Evolutionary conservation across 2,888 invertebrate genomes (phyloP).

Genomic region (Megalurothrips usitatus): DNA sequence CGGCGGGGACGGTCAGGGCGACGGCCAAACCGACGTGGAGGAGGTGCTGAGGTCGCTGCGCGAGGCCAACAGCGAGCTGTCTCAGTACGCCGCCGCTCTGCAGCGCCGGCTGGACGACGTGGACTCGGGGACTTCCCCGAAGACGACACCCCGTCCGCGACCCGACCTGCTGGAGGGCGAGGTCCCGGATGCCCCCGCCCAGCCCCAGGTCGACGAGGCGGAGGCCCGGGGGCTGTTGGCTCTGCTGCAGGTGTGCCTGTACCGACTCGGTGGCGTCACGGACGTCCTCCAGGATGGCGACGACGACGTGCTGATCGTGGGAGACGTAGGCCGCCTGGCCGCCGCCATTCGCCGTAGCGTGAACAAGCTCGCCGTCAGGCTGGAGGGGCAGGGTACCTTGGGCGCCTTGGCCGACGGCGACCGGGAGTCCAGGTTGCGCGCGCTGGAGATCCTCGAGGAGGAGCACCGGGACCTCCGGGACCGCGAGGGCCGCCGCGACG

Average conservation of each 20-base stretch:
- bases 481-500: neutral
- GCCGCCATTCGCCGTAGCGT: neutral
- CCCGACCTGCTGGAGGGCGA: constrained; percentile 4
- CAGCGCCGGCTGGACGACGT: neutral
- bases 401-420: neutral
- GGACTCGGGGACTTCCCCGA: neutral
- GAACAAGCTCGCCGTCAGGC: neutral
- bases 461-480: neutral
- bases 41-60: neutral
- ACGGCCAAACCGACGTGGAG: neutral
- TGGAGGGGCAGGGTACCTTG: neutral
- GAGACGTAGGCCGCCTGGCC: neutral
- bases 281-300: neutral
- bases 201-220: neutral
- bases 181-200: neutral
- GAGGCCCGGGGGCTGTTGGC: neutral
- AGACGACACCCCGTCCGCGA: neutral
- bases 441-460: neutral
- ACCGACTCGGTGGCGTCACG: neutral
- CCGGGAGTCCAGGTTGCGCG: neutral
- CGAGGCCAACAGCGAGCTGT: constrained; percentile 3
- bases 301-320: neutral
- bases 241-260: neutral
- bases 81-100: neutral
- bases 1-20: neutral